Conservation (phyloP, 2,113 vertebrate species). For the Phrynosoma platyrhinos region DNA sequence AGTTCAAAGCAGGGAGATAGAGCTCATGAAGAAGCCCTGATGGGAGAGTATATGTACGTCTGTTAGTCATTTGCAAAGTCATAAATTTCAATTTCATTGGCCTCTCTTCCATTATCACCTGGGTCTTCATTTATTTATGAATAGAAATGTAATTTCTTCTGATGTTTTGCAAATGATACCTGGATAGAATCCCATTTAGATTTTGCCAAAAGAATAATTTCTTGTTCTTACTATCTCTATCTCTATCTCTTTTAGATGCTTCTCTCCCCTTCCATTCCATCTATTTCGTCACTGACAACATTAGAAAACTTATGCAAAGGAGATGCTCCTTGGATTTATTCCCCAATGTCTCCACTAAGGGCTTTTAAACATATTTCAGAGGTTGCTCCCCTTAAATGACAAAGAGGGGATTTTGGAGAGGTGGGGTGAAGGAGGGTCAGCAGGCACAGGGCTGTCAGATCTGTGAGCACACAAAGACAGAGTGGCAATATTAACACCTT, state of each 20-base stretch:
- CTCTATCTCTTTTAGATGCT: background rate
- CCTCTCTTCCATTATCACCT: slow-evolving; percentile 88
- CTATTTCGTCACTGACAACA: background rate
- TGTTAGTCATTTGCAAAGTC: slow-evolving; percentile 94
- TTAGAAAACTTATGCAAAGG: background rate
- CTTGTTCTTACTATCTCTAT: background rate
- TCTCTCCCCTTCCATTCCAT: background rate
- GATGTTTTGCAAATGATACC: slow-evolving; percentile 88
- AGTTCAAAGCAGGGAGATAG: slow-evolving; percentile 53
- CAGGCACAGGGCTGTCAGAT: slow-evolving; percentile 36
- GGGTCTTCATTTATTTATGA: slow-evolving; percentile 85
- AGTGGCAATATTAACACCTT: slow-evolving; percentile 27
- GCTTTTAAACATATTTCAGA: slow-evolving; percentile 27
- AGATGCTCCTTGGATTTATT: slow-evolving; percentile 22
- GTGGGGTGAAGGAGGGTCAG: slow-evolving; percentile 30
- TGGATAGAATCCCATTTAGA: slow-evolving; percentile 87
- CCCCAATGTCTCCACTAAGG: slow-evolving; percentile 21
- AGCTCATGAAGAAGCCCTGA: slow-evolving; percentile 68
- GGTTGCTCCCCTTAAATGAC: background rate
- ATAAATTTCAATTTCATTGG: slow-evolving; percentile 96
- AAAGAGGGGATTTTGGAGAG: slow-evolving; percentile 30
- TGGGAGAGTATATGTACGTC: slow-evolving; percentile 62
- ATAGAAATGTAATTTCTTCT: slow-evolving; percentile 89
- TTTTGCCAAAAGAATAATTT: slow-evolving; percentile 77
- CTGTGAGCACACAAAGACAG: slow-evolving; percentile 30